These are phyloP conservation scores for Leptogaster cylindrica DNA, from an alignment of 2,888 invertebrate species.

Conservation along the genomic window DNA sequence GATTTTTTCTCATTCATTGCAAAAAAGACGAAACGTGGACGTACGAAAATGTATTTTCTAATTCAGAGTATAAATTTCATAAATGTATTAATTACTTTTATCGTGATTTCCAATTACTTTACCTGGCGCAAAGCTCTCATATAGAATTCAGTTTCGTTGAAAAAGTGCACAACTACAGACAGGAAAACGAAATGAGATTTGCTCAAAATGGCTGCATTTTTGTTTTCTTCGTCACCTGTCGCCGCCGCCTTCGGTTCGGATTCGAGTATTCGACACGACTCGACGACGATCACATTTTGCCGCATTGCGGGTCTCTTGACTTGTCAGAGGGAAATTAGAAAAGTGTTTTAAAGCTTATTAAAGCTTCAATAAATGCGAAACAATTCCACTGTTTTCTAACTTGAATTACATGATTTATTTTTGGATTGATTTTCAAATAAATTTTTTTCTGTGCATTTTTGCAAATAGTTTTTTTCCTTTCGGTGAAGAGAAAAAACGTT, in stretches of 20 bases:
- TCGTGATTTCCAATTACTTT: too few species aligned
- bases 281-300: slow-evolving; percentile 54
- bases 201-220: slow-evolving; percentile 46
- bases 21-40: too few species aligned
- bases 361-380: slow-evolving; percentile 28
- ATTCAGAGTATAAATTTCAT: too few species aligned
- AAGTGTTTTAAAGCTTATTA: slow-evolving; percentile 37
- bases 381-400: slow-evolving; percentile 7
- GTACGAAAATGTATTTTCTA: too few species aligned
- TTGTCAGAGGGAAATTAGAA: slow-evolving; percentile 37
- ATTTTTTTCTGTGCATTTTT: neutral
- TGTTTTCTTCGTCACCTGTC: slow-evolving; percentile 56
- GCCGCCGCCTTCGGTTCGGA: slow-evolving; percentile 59
- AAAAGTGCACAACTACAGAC: slow-evolving; percentile 16
- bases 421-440: neutral
- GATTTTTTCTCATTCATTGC: too few species aligned
- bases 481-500: neutral
- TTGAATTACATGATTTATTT: slow-evolving; percentile 26
- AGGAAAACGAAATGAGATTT: slow-evolving; percentile 18
- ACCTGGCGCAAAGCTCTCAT: too few species aligned
- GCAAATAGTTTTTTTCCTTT: neutral
- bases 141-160: neutral
- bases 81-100: too few species aligned
- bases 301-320: slow-evolving; percentile 62
- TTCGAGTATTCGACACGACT: slow-evolving; percentile 44